Evolutionary conservation across 2,797 vertebrate species (phyloP).

Genomic region (Pteronotus mesoamericanus): DNA sequence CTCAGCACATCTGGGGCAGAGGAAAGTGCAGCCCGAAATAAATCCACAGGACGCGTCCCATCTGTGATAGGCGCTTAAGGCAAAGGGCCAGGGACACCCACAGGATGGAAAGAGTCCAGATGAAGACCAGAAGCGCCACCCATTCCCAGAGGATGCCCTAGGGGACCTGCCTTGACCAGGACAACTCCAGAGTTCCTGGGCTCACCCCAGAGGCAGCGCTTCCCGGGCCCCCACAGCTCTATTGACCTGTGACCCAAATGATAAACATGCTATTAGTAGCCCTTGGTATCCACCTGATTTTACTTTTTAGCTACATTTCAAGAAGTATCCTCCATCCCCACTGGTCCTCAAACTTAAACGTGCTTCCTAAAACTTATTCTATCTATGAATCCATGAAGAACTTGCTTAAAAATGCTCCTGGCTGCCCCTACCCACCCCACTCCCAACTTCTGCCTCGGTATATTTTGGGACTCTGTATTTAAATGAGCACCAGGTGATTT

Average conservation of each 20-base stretch:
- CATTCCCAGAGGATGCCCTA: background rate
- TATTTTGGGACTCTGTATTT: conserved; percentile 11
- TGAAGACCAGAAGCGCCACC: background rate
- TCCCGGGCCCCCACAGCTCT: background rate
- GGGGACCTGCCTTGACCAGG: background rate
- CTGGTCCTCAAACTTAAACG: background rate
- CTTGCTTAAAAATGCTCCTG: background rate
- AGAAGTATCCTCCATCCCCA: background rate
- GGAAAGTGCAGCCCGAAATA: background rate
- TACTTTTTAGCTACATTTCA: background rate
- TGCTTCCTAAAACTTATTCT: background rate
- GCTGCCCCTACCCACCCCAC: background rate
- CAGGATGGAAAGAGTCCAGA: background rate
- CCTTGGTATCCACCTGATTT: background rate
- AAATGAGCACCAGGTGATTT: background rate
- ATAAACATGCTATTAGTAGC: background rate
- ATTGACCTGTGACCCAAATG: background rate
- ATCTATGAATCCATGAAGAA: background rate
- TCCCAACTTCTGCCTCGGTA: background rate
- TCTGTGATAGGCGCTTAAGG: background rate
- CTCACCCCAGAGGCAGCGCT: background rate
- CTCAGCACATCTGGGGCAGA: background rate
- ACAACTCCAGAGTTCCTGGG: background rate
- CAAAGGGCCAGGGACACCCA: background rate
- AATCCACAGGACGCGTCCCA: background rate